Percentiles rank a stretch among this genome's conserved stretches.
These are phyloP conservation scores for Zaprionus africanus DNA, from an alignment of 1,140 invertebrate species.

Conservation along the genomic window DNA sequence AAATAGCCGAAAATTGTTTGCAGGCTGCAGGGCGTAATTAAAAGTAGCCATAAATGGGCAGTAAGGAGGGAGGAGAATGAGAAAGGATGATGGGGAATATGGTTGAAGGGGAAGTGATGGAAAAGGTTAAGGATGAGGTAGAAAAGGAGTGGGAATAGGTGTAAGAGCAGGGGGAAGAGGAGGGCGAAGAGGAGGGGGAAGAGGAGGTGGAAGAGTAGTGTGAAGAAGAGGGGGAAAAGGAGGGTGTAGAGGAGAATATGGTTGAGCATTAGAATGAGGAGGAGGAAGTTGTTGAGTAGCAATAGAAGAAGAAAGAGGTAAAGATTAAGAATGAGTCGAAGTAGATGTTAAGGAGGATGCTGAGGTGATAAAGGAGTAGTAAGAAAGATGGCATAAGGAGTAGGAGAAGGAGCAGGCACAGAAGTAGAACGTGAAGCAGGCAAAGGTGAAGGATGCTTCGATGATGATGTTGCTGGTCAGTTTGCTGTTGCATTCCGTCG, in stretches of 20 bases:
- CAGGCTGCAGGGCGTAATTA: conserved; percentile 72
- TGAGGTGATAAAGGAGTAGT: neutral
- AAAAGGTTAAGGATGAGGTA: neutral
- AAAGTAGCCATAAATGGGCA: conserved; percentile 73
- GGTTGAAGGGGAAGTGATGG: neutral
- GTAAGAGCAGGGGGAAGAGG: no score
- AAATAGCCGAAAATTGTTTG: conserved; percentile 33
- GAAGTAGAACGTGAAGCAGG: neutral
- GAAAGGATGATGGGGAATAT: neutral
- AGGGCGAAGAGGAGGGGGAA: no score
- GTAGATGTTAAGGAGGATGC: no score
- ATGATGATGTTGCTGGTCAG: neutral
- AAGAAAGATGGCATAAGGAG: neutral
- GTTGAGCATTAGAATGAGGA: neutral
- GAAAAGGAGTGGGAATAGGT: neutral
- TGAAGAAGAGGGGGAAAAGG: no score
- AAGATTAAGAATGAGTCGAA: neutral
- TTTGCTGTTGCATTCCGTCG: neutral
- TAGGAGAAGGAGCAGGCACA: neutral
- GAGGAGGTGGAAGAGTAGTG: no score
- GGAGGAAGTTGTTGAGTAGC: neutral
- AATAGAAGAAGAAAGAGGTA: neutral
- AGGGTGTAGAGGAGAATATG: neutral
- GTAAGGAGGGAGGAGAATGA: neutral
- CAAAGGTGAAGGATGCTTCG: neutral